Evolutionary conservation across 2,113 vertebrate genomes (phyloP).

Genomic region (Odocoileus hemionus): DNA sequence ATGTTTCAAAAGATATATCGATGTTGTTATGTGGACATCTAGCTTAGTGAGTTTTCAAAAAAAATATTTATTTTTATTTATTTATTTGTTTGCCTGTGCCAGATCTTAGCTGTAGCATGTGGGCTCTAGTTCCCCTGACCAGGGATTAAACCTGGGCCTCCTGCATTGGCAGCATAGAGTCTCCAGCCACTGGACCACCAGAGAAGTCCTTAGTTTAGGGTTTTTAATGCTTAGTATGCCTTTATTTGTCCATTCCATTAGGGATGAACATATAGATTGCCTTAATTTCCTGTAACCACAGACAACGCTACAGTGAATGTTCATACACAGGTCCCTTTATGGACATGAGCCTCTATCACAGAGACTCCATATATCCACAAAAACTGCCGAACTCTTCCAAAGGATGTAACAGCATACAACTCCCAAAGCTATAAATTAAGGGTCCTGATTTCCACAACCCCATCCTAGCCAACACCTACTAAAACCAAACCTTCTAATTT

Average conservation of each 20-base stretch:
- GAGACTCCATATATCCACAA: not conserved
- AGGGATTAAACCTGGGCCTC: not conserved
- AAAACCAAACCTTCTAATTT: not conserved
- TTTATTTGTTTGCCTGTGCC: not conserved
- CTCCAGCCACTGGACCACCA: not conserved
- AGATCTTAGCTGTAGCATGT: not conserved
- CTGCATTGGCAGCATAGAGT: not conserved
- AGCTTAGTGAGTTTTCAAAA: not conserved
- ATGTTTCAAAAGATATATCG: not conserved
- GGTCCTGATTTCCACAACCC: not conserved
- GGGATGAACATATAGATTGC: not conserved
- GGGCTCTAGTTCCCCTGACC: not conserved
- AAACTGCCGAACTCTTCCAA: not conserved
- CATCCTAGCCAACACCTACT: not conserved
- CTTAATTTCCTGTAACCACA: not conserved
- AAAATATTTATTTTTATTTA: not conserved
- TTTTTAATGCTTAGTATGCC: not conserved
- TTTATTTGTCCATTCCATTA: not conserved
- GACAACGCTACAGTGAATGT: not conserved
- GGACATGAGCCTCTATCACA: not conserved
- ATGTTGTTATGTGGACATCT: not conserved
- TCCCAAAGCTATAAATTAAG: not conserved
- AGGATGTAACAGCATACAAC: not conserved
- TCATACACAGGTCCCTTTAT: no score
- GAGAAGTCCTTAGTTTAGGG: not conserved